Base-by-base conservation (phyloP, 2,797 vertebrate genomes). In the Cirrhinus molitorella region DNA sequence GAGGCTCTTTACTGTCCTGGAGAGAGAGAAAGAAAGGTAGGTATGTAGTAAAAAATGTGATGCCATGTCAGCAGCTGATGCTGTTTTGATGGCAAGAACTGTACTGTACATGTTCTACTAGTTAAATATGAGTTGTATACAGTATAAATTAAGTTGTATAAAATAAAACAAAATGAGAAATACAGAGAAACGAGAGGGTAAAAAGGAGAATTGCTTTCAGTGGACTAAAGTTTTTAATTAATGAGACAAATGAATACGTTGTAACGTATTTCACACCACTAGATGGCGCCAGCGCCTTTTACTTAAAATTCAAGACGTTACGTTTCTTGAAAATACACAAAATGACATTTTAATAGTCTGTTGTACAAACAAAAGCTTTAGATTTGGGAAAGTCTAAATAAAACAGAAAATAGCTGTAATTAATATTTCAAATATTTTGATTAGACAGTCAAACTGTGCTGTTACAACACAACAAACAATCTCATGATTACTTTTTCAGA, bases 1-100 rank as follows among this genome's bases (percentile, higher is more conserved):
- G 91, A 89, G 95, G 95, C 73, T 97, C 97, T 91, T 95, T 96
- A 87, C 85, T 88, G 79, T 94, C 96, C 98, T 99, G 91, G 43
- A 84, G 14, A 31, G 4, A 61, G 9, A 43, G 40, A 28, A 3
- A 63, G 7, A 17, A 3, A 28, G 25, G 14, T 8, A 63, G 21
- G 53, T 55, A 55, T 3, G 25, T 63, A 17, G 25, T 63, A 63
- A 31, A 63, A 28, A 31, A 63, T 31, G 6, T 17, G 31, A 31
- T 31, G 59, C 25, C 59, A 17, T 28, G 7, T 63, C 59, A 63
- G 25, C 25, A 63, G 59, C 28, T 31, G 14, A 63, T n/a, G 59
- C 3, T 63, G 14, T 28, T 63, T 63, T 63, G 25, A 63, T 31
- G 25, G 14, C 25, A 63, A 63, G 25, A 16, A 25, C 25, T 61